Base-by-base conservation (phyloP, 2,888 invertebrate species). In the Lapara coniferarum region DNA sequence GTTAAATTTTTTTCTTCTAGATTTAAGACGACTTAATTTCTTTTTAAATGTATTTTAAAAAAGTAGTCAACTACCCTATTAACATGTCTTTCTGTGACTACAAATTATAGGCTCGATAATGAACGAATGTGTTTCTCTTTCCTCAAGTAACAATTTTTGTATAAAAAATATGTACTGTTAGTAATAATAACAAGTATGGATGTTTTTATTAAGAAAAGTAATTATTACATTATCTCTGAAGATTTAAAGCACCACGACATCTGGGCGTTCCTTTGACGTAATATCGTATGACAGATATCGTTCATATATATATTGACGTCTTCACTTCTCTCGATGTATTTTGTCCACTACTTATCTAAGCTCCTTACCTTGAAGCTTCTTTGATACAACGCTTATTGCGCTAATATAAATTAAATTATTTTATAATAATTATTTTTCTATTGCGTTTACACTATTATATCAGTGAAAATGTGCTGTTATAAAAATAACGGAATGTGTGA, bases 211-310 rank as follows among this genome's bases (percentile, higher is more conserved):
- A 49, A 37, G 10, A 53, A 44, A 79, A 84, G 78, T 83, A 80
- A 87, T 87, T 89, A 85, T 89, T 85, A 78, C 84, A 83, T 83
- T 92, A 91, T 92, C 91, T 80, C 76, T 75, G 76, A 83, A 89
- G 89, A 92, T 91, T 91, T 86, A 86, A 89, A 85, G 82, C 86
- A 89, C 88, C 89, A 83, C 85, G 85, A 85, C 89, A 88, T 87
- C 91, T 86, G 92, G 92, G 90, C 92, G 92, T 90, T 91, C 83
- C 90, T 92, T 89, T 93, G 93, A 93, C 93, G 93, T 93, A 92
- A 91, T 82, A 88, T 89, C 89, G 88, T 85, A 82, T 81, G 89
- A 89, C 81, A 85, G 92, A 89, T 93, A 93, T 83, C 88, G 88
- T 85, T 81, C 89, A 86, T 89, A 93, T 93, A 93, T 90, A 93